Evolutionary conservation across 2,888 invertebrate genomes (phyloP), one percentile per base, ranked within the genome.

Genomic region (Cataglyphis altisquamis): DNA sequence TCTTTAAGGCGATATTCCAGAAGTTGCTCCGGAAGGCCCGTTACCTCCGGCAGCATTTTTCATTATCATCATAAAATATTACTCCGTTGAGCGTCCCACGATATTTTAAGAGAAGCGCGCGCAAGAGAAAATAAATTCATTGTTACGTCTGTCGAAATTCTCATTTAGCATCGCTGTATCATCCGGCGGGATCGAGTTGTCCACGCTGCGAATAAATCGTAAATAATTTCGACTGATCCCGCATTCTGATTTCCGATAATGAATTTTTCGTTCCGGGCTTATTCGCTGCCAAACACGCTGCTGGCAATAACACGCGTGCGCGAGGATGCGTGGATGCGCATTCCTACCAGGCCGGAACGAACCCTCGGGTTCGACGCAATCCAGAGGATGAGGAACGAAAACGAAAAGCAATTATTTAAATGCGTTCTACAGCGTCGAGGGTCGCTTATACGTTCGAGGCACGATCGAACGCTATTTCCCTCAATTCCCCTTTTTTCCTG

Each of bases 391-490:
- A 88, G 82, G 64, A 64, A 81, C 70, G 89, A 87, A 85, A 88
- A 88, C 86, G 88, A 85, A 87, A 89, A 91, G 90, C 87, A 91
- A 91, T 91, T 91, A 91, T 91, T 90, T 87, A 89, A 91, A 89
- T 91, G 90, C 87, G 85, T 78, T 84, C 83, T 74, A 67, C 78
- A 52, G 68, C 84, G 57, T 81, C 36, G 66, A 29, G 64, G 63
- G 84, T 80, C 72, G 52, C n/a, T 52, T 84, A 73, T 85, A 75
- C 80, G 60, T 21, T 60, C 78, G 73, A 45, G 45, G 21, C 45
- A 41, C 73, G 60, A 72, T 80, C 73, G 78, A 80, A 73, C 70
- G 74, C 45, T 77, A 70, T 57, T 77, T 77, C 32, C 73, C 74
- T 73, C 78, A 80, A 80, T 80, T 60, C 74, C 73, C 36, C 60